Conservation (phyloP, 2,797 vertebrate species). For the Synaphobranchus kaupii region DNA sequence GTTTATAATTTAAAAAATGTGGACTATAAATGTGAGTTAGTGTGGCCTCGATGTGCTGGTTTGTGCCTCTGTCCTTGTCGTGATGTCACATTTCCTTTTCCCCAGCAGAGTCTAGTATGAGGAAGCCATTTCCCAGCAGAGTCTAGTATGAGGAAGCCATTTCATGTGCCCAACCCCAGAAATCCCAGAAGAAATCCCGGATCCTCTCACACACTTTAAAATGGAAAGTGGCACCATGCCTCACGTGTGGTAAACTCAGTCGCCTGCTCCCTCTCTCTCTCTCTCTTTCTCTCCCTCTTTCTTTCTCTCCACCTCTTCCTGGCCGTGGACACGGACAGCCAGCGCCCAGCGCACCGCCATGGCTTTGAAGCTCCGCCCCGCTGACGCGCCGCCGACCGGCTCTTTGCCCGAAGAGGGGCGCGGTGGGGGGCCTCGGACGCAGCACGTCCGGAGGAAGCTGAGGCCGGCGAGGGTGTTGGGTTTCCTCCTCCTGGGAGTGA, state of each 20-base stretch:
- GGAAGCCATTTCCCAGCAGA: constrained; percentile 70
- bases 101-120: constrained; percentile 74
- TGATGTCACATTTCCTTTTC: neutral
- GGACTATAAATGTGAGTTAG: neutral
- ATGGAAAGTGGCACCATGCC: constrained; percentile 58
- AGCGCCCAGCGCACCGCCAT: constrained; percentile 47
- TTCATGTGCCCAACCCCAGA: constrained; percentile 66
- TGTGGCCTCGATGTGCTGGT: neutral
- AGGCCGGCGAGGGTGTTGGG: constrained; percentile 82
- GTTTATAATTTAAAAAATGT: neutral
- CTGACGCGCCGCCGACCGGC: constrained; percentile 42
- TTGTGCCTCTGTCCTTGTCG: neutral
- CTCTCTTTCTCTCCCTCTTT: constrained; percentile 44
- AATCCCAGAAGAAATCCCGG: constrained; percentile 62
- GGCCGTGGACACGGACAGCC: neutral
- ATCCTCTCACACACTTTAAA: constrained; percentile 48
- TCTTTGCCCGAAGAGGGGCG: constrained; percentile 35
- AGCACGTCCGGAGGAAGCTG: constrained; percentile 83
- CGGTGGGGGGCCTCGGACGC: constrained; percentile 63
- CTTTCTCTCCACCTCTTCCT: constrained; percentile 39
- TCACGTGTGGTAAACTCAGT: constrained; percentile 57
- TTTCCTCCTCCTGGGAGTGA: constrained; percentile 81
- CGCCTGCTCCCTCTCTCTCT: neutral
- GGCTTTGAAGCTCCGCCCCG: constrained; percentile 56
- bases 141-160: constrained; percentile 77